Conservation (phyloP, 2,113 vertebrate genomes). For the Carettochelys insculpta region DNA sequence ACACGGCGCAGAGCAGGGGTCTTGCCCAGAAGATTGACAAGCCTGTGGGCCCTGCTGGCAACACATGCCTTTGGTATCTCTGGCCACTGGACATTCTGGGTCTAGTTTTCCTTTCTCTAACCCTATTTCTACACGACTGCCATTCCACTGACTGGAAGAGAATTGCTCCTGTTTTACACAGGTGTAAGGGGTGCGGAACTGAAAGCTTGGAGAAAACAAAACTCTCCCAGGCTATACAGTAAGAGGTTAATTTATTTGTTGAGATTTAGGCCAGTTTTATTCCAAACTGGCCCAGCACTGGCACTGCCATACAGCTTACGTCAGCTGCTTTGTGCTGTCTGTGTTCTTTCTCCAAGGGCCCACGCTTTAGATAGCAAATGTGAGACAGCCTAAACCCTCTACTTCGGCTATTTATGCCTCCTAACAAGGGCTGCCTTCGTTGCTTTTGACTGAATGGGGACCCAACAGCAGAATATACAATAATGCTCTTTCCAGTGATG, state of each 20-base stretch:
- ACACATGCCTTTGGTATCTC: not conserved
- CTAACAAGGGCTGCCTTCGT: not conserved
- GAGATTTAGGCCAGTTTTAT: not conserved
- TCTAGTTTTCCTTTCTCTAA: not conserved
- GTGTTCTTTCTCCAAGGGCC: rapidly evolving
- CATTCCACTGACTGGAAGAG: not conserved
- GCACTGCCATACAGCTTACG: rapidly evolving
- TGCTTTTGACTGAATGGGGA: not conserved
- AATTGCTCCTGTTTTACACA: not conserved
- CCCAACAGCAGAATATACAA: not conserved
- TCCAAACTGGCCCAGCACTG: not conserved
- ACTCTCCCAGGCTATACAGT: not conserved
- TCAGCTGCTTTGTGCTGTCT: not conserved
- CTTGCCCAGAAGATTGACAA: no score
- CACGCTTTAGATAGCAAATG: not conserved
- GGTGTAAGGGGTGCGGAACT: not conserved
- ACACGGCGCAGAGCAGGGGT: no score
- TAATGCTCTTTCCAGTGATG: not conserved
- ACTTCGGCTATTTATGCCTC: not conserved
- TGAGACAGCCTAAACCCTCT: not conserved
- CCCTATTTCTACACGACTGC: not conserved
- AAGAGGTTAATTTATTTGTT: not conserved
- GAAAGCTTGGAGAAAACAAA: not conserved
- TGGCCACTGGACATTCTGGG: not conserved
- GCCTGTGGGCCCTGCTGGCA: no score